Percentiles rank a stretch among this genome's conserved stretches.
These are phyloP conservation scores for Stichodactyla mertensii DNA, from an alignment of 64 coral and sea anemone species.

Conservation along the genomic window DNA sequence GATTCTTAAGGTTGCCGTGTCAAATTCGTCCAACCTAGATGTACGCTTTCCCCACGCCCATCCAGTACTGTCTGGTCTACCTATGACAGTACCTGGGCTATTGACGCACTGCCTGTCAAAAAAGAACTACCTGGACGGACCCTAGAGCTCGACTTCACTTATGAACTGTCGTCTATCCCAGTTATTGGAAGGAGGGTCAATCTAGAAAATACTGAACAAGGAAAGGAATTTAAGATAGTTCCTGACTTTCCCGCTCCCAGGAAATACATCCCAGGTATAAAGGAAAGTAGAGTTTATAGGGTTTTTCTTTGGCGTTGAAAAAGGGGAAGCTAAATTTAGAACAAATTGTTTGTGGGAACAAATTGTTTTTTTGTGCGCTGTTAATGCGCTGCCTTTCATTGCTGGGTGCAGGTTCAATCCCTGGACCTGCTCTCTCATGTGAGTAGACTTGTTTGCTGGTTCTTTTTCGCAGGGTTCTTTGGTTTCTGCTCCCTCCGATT, in stretches of 20 bases:
- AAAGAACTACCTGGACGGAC: conserved; percentile 94
- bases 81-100: conserved; percentile 86
- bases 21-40: conserved; percentile 85
- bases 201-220: conserved; percentile 51
- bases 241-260: conserved; percentile 61
- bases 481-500: no score
- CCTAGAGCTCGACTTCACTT: conserved; percentile 92
- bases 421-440: no score
- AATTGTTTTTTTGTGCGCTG: no score
- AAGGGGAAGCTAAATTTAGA: no score
- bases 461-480: no score
- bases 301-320: no score
- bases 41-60: conserved; percentile 75
- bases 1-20: conserved; percentile 88
- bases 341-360: no score
- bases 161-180: conserved; percentile 73
- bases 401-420: no score
- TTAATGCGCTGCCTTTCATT: no score
- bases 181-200: conserved; percentile 55
- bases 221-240: conserved; percentile 42
- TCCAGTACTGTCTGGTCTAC: conserved; percentile 68
- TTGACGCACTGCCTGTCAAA: conserved; percentile 65
- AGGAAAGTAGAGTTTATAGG: not conserved
- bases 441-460: no score
- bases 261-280: conserved; percentile 84